Evolutionary conservation across 2,888 invertebrate genomes (phyloP), one percentile per base, ranked within the genome.

Genomic region (Noctua janthina): DNA sequence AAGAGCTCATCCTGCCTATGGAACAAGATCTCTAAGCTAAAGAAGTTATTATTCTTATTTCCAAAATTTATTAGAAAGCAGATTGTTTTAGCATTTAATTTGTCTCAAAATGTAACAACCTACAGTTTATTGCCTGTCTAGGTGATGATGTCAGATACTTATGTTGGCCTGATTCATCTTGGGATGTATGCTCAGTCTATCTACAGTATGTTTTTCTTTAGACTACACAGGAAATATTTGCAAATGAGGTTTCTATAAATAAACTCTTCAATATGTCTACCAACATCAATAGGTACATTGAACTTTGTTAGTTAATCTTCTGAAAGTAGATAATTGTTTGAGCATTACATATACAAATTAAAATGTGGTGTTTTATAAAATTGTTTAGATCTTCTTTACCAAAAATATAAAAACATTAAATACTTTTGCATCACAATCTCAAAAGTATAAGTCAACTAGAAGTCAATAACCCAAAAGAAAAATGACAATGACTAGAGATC

Each of bases 111-210:
- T 78, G 66, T 70, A 81, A 78, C 79, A 76, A 74, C 66, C 67
- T 78, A 79, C 59, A 79, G 84, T 83, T 86, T 83, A 87, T 88
- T 86, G 83, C 73, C 79, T 81, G 79, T 84, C 78, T 89, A 87
- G 82, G 71, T 82, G 91, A 88, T 92, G 92, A 92, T 92, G 92
- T 92, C 92, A 92, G 88, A 87, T 84, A 87, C 86, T 89, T 85
- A 89, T 81, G 72, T 77, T 86, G 82, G 87, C 88, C 90, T 92
- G 91, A 92, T 90, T 92, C 92, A 92, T 88, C 73, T 80, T 83
- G 35, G 76, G 74, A 80, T 77, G 76, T 86, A 82, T 76, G 79
- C 82, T 78, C 72, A 83, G 64, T 85, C 74, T 83, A 79, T 79
- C 66, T 68, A 79, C 51, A 81, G 79, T 77, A 77, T 86, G 69